Percentiles rank a stretch among this genome's conserved stretches.
phyloP scores from a whole-genome alignment of 1,140 invertebrate species.

The Solen grandis region DNA sequence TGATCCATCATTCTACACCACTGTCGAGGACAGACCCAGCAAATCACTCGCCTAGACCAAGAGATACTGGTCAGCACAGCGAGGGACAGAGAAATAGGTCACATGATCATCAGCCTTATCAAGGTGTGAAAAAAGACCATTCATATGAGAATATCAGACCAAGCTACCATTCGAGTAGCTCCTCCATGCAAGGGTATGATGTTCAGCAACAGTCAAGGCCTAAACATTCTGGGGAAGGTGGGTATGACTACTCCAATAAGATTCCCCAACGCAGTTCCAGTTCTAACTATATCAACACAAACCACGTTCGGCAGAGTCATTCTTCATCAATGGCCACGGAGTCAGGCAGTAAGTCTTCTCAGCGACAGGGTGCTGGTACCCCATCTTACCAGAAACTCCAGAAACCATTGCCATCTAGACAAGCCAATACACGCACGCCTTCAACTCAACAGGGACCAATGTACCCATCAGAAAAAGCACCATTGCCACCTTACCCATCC shows the following conservation, averaged over 20 bases:
- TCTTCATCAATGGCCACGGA: background rate
- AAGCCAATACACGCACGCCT: background rate
- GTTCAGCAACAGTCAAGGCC: background rate
- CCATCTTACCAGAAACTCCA: background rate
- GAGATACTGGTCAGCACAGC: constrained; percentile 8
- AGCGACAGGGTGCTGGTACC: background rate
- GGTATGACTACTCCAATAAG: background rate
- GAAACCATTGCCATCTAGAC: background rate
- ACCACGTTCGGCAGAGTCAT: background rate
- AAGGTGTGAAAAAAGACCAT: constrained; percentile 13
- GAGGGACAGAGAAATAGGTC: background rate
- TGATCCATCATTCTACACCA: background rate
- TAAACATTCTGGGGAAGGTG: background rate
- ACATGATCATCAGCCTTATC: constrained; percentile 25
- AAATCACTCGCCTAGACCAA: constrained; percentile 49
- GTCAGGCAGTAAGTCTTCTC: background rate
- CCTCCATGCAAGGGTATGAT: background rate
- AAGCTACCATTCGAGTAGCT: background rate
- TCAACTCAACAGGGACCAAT: background rate
- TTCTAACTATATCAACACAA: background rate
- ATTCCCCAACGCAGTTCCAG: background rate
- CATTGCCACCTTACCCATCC: background rate
- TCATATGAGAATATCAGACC: constrained; percentile 36
- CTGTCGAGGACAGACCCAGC: constrained; percentile 12
- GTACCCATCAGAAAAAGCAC: background rate